Percentiles rank a stretch among this genome's conserved stretches.
These are phyloP conservation scores for Parnassius glacialis DNA, from an alignment of 2,888 invertebrate genomes.

Conservation along the genomic window DNA sequence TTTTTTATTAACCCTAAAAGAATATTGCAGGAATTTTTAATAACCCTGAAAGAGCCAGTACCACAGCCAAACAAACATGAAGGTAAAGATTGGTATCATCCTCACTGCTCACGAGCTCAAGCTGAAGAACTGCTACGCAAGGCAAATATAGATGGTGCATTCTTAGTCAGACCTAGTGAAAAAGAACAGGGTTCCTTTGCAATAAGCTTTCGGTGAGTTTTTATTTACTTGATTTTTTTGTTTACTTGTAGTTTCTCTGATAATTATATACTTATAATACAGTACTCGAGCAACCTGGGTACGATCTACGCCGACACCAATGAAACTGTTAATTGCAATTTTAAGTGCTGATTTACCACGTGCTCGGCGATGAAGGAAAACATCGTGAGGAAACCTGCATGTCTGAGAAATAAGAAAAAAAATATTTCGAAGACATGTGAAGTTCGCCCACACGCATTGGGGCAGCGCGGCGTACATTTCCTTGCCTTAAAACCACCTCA, in stretches of 20 bases:
- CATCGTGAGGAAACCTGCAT: no score
- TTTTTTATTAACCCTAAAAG: neutral
- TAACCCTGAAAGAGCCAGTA: conserved; percentile 93
- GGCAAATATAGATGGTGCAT: conserved; percentile 94
- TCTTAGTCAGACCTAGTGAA: conserved; percentile 95
- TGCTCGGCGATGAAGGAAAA: no score
- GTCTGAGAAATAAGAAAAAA: no score
- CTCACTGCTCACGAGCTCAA: conserved; percentile 87
- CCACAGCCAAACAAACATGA: conserved; percentile 97
- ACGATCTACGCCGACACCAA: no score
- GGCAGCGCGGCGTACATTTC: no score
- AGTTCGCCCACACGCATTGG: no score
- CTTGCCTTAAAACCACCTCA: no score
- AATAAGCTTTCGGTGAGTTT: conserved; percentile 91
- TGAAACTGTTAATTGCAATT: no score
- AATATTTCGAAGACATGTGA: no score
- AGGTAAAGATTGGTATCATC: conserved; percentile 95
- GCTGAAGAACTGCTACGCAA: conserved; percentile 94
- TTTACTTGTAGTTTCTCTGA: neutral
- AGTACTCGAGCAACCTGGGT: no score
- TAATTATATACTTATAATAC: no score
- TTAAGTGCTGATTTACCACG: no score
- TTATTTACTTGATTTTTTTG: neutral
- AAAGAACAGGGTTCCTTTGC: conserved; percentile 93
- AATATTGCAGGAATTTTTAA: conserved; percentile 86